Evolutionary conservation across 2,888 invertebrate species (phyloP), one percentile per base, ranked within the genome.

Genomic region (Resseliella maxima): DNA sequence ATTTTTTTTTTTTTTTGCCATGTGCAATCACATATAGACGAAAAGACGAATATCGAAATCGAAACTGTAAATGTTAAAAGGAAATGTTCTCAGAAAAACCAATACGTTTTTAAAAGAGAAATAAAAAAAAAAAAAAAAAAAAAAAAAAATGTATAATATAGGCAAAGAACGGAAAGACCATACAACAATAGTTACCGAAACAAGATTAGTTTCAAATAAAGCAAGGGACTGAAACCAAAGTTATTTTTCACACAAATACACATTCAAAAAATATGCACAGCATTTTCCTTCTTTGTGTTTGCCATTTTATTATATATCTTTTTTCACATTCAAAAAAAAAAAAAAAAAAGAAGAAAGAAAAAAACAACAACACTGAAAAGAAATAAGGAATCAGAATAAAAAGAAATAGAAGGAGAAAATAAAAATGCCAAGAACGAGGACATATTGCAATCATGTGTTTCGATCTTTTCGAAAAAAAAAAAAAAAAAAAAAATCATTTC

Each of bases 361-460:
- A 41, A 41, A n/a, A n/a, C n/a, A n/a, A n/a, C n/a, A n/a, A n/a
- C n/a, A n/a, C n/a, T n/a, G n/a, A n/a, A n/a, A n/a, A n/a, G n/a
- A n/a, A n/a, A n/a, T n/a, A n/a, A n/a, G n/a, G n/a, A n/a, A n/a
- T n/a, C n/a, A n/a, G n/a, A n/a, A n/a, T n/a, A n/a, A n/a, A n/a
- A n/a, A n/a, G n/a, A n/a, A n/a, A n/a, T n/a, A n/a, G n/a, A n/a
- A n/a, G n/a, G n/a, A n/a, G n/a, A n/a, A n/a, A n/a, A n/a, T n/a
- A 50, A 72, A 27, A 72, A 15, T 31, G 15, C 31, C 72, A 72
- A 72, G 15, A n/a, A 72, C 72, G 31, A 72, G 31, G 31, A 27
- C 35, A 59, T 15, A 59, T 24, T 72, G 72, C 72, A 72, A 27
- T 72, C 72, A 72, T 72, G 72, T 31, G 72, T 72, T 72, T 31